Evolutionary conservation across 2,797 vertebrate species (phyloP).

Genomic region (Sebastes variabilis): DNA sequence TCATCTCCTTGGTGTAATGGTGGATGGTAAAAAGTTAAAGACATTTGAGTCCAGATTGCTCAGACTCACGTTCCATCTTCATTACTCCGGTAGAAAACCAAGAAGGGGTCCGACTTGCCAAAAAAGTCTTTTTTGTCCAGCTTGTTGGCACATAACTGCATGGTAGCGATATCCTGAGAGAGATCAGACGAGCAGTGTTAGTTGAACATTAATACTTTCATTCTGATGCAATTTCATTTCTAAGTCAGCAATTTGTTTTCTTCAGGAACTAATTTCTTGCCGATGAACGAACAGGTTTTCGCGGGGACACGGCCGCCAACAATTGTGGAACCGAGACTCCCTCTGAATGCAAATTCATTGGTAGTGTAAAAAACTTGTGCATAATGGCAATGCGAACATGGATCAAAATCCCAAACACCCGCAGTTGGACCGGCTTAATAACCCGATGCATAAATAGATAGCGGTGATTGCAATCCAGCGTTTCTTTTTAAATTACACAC

Average conservation of each 20-base stretch:
- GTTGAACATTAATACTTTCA: neutral
- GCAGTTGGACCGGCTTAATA: constrained; percentile 3
- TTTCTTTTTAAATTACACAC: constrained; percentile 44
- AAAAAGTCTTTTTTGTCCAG: constrained; percentile 99
- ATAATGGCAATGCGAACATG: constrained; percentile 29
- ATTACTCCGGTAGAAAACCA: constrained; percentile 97
- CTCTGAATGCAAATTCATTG: constrained; percentile 20
- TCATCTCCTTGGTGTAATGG: neutral
- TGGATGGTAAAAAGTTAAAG: neutral
- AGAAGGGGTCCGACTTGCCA: constrained; percentile 96
- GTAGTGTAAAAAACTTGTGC: neutral
- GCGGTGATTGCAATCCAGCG: constrained; percentile 17
- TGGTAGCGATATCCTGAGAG: constrained; percentile 91
- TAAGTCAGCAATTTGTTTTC: constrained; percentile 13
- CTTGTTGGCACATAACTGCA: constrained; percentile 98
- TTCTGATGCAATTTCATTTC: constrained; percentile 32
- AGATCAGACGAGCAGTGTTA: constrained; percentile 11
- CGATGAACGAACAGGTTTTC: neutral
- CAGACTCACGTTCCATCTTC: constrained; percentile 94
- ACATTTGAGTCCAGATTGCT: neutral
- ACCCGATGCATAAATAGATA: constrained; percentile 5
- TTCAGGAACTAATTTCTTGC: neutral
- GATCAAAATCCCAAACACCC: neutral
- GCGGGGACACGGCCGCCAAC: neutral
- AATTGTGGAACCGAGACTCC: neutral